Percentiles rank a stretch among this genome's conserved stretches.
Evolutionary conservation across 1,140 invertebrate species (phyloP).

Genomic region (Drosophila biarmipes): DNA sequence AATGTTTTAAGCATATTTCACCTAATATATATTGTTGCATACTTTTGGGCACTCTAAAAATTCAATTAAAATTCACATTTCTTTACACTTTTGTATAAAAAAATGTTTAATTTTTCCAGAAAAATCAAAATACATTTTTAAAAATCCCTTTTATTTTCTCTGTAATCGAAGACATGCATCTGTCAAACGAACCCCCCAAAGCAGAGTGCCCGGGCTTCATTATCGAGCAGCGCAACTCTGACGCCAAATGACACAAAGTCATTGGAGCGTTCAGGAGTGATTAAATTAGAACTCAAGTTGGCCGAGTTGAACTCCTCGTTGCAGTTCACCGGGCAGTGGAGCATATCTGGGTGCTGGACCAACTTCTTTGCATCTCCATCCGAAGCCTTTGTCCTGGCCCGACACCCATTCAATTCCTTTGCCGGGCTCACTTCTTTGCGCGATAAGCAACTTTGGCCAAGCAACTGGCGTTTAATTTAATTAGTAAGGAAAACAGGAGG

Average conservation of each 20-base stretch:
- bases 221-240: slow-evolving; percentile 26
- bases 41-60: too few relatives aligned
- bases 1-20: too few relatives aligned
- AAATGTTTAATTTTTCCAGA: too few relatives aligned
- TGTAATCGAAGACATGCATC: slow-evolving; percentile 3
- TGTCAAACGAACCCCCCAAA: slow-evolving; percentile 3
- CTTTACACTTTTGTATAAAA: too few relatives aligned
- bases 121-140: background rate
- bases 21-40: too few relatives aligned
- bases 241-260: slow-evolving; percentile 62
- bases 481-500: slow-evolving; percentile 45
- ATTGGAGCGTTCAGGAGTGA: slow-evolving; percentile 61
- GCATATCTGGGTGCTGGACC: background rate
- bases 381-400: slow-evolving; percentile 25
- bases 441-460: slow-evolving; percentile 64
- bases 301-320: slow-evolving; percentile 21
- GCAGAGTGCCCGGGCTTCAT: slow-evolving; percentile 17
- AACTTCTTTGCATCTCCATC: slow-evolving; percentile 58
- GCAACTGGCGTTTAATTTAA: slow-evolving; percentile 70
- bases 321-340: slow-evolving; percentile 20
- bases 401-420: slow-evolving; percentile 40
- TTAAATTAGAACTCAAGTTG: slow-evolving; percentile 68
- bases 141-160: background rate
- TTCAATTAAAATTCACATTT: too few relatives aligned
- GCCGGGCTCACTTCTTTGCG: slow-evolving; percentile 9